A percentile compares a stretch with the other conserved stretches of the same genome.
These are phyloP conservation scores for Chymomyza procnemis DNA, from an alignment of 2,888 invertebrate genomes.

Conservation along the genomic window DNA sequence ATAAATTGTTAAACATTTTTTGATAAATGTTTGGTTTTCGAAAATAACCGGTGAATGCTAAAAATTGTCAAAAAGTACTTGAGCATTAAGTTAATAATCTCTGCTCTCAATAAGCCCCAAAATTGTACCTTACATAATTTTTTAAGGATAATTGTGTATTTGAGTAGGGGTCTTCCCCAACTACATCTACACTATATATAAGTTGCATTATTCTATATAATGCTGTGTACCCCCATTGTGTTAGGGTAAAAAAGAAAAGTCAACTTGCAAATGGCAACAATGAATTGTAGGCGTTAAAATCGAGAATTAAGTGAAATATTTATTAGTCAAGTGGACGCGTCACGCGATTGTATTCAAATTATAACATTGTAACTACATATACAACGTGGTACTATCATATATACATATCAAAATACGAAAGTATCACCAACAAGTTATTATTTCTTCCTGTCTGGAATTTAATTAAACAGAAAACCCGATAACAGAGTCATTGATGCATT, in stretches of 20 bases:
- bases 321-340: constrained; percentile 63
- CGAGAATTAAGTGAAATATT: constrained; percentile 72
- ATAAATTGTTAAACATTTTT: too few relatives aligned
- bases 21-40: too few relatives aligned
- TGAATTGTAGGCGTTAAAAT: constrained; percentile 62
- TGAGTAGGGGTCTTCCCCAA: too few relatives aligned
- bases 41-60: too few relatives aligned
- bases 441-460: constrained; percentile 5
- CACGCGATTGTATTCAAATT: constrained; percentile 48
- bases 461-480: constrained; percentile 17
- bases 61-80: too few relatives aligned
- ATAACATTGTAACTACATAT: neutral
- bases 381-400: neutral
- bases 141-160: too few relatives aligned
- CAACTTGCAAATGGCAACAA: constrained; percentile 21
- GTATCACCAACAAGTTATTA: neutral
- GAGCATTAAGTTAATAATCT: too few relatives aligned
- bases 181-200: too few relatives aligned
- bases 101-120: too few relatives aligned
- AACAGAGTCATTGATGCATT: neutral
- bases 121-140: too few relatives aligned
- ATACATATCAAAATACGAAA: neutral
- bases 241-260: neutral
- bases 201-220: too few relatives aligned
- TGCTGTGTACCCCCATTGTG: too few relatives aligned